Evolutionary conservation across 2,888 invertebrate genomes (phyloP).

Genomic region (Lasioglossum leucozonium): DNA sequence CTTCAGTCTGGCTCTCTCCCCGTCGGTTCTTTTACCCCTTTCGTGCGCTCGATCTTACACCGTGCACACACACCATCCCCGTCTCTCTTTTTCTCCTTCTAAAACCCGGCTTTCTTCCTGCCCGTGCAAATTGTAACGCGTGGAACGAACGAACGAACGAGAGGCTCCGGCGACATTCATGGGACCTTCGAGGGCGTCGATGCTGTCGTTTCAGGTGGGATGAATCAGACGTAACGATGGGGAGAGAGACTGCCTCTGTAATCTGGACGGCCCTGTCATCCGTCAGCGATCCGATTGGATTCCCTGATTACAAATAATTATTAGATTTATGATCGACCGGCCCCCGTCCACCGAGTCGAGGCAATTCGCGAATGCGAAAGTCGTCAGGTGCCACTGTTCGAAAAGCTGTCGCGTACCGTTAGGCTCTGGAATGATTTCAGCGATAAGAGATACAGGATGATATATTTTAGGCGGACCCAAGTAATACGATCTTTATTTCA

Average conservation of each 20-base stretch:
- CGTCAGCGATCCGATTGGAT: neutral
- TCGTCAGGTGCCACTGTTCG: too few species aligned
- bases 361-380: too few species aligned
- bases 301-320: neutral
- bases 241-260: slow-evolving; percentile 1
- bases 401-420: too few species aligned
- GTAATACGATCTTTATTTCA: neutral
- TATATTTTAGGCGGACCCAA: too few species aligned
- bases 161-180: slow-evolving; percentile 11
- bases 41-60: slow-evolving; percentile 43
- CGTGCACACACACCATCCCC: neutral
- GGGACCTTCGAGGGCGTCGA: slow-evolving; percentile 8
- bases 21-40: slow-evolving; percentile 51
- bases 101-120: slow-evolving; percentile 6
- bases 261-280: neutral
- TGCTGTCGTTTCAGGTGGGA: slow-evolving; percentile 19
- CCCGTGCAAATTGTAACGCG: slow-evolving; percentile 39
- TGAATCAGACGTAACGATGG: slow-evolving; percentile 2
- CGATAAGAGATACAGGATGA: neutral
- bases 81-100: neutral
- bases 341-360: too few species aligned
- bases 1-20: slow-evolving; percentile 31
- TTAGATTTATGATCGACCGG: neutral
- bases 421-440: too few species aligned
- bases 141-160: slow-evolving; percentile 35